These are phyloP conservation scores for Hoplodrina blanda DNA, from an alignment of 2,888 invertebrate genomes.

Conservation along the genomic window DNA sequence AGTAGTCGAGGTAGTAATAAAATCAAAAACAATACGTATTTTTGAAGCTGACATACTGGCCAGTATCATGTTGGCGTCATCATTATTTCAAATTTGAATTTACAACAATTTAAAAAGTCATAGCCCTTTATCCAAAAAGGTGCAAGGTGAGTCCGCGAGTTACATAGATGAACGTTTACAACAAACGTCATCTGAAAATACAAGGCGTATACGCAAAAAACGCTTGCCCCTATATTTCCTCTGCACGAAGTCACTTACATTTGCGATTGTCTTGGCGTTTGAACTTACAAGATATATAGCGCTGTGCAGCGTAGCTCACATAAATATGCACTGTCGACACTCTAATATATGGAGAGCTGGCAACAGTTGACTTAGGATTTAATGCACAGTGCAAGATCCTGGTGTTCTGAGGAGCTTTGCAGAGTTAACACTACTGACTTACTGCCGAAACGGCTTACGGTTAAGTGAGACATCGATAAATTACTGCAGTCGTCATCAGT, in stretches of 20 bases:
- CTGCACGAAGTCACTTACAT: conserved; percentile 62
- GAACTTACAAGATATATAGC: conserved; percentile 62
- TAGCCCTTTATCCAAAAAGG: no score
- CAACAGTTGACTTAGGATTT: conserved; percentile 37
- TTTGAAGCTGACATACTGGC: no score
- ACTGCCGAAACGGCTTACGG: neutral
- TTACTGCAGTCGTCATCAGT: no score
- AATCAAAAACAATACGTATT: no score
- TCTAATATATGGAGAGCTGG: conserved; percentile 39
- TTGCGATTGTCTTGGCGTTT: conserved; percentile 65
- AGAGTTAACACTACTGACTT: conserved; percentile 2
- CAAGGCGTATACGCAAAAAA: conserved; percentile 2
- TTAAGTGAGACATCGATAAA: no score
- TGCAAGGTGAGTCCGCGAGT: no score
- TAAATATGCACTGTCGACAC: conserved; percentile 52
- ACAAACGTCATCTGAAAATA: neutral
- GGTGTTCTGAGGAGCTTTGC: conserved; percentile 9
- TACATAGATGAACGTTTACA: no score
- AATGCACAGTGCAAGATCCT: conserved; percentile 19
- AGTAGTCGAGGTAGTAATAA: no score
- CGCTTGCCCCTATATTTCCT: conserved; percentile 28
- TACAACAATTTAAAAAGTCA: no score
- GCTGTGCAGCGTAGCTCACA: conserved; percentile 36
- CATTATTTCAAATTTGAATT: no score
- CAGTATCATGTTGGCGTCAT: no score